Base-by-base conservation (phyloP, 2,113 vertebrate species). In the Paramormyrops kingsleyae region DNA sequence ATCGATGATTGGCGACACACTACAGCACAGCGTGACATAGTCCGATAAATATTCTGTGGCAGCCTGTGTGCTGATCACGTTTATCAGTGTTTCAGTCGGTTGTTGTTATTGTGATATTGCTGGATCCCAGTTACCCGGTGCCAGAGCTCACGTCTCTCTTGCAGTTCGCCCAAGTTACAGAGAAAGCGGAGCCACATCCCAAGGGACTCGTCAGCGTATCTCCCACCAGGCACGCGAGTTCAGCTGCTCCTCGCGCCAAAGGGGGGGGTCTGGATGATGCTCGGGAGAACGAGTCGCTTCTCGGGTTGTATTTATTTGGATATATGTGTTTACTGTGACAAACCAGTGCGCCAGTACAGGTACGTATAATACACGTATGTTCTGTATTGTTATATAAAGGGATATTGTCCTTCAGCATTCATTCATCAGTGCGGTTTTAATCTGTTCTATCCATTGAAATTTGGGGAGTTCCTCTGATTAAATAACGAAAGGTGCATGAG, bases 341-440 rank as follows among this genome's bases (percentile, higher is more conserved):
- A 49, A 8, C 59, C 46, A 49, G 24, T 47, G 56, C 62, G 5
- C 46, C 19, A 46, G 17, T 27, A 49, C 88, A 94, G 94, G 94
- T 95, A 94, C 31, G 94, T 92, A 83, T 83, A 89, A 87, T 84
- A 50, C 77, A 90, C 92, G 89, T 92, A 93, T 91, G 44, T 88
- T 52, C 90, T 89, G 90, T 92, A 91, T 88, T 91, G 84, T 88
- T 89, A 86, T 90, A 91, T 87, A 77, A 56, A 87, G 90, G 91
- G 53, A 84, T 35, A 49, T 92, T 92, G 90, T 92, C 92, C 90
- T 93, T 89, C 91, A 49, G 24, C 12, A 39, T 19, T 77, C 44
- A 53, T 49, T 9, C 13, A 13, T 49, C 44, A n/a, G 85, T 95
- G 94, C 93, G 90, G 93, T 89, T 92, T 91, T 90, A 8, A 50